Evolutionary conservation across 2,113 vertebrate species (phyloP), one percentile per base, ranked within the genome.

Genomic region (Verasper variegatus): DNA sequence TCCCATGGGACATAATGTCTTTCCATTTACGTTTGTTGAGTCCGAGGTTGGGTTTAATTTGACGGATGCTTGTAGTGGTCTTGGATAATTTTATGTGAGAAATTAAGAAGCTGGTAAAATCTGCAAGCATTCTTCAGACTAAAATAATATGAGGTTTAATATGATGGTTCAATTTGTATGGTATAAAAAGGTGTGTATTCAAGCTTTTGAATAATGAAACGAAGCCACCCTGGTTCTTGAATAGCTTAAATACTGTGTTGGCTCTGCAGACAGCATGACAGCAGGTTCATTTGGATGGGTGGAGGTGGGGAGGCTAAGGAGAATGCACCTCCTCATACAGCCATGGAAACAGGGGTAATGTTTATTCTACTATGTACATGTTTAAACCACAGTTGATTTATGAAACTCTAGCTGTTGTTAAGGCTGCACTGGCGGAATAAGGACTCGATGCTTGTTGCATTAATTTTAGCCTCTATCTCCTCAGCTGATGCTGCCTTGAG

Each of bases 341-440:
- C 74, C 67, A 78, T 71, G 57, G 72, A 60, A 59, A 77, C 42
- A 70, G 21, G 58, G 10, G 65, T 5, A 57, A 68, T 78, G 68
- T 83, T 84, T 84, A 82, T 66, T 55, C 73, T 64, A 27, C 35
- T 64, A 69, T 61, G 59, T 67, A 55, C 58, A 75, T 62, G 58
- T 74, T 73, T 85, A 68, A 74, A 81, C 81, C 77, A 73, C 47
- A 68, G 54, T 27, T 74, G 71, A 86, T 86, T 73, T 71, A 86
- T 86, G 23, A 68, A 82, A 80, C 24, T 68, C 40, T 12, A 79
- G 75, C 73, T 68, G 75, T 86, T 86, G 77, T 83, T 83, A 65
- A 71, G 26, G 74, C 72, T 80, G 70, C 59, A 47, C 66, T 68
- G 83, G 78, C 56, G 74, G 73, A 55, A 60, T 26, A 64, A 69